phyloP scores from a whole-genome alignment of 1,140 invertebrate genomes.

The Anoplophora glabripennis region DNA sequence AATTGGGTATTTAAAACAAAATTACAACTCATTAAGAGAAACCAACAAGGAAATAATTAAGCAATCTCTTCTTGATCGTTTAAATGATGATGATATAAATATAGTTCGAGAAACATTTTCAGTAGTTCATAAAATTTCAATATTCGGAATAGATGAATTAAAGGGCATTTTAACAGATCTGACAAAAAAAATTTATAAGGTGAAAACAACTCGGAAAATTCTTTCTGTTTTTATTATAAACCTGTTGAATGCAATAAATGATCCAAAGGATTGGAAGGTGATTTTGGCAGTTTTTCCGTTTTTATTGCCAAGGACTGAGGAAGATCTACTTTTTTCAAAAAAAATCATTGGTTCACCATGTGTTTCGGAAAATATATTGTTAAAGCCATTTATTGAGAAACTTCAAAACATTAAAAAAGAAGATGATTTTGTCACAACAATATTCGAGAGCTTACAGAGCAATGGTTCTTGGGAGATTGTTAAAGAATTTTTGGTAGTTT shows the following conservation, averaged over 20 bases:
- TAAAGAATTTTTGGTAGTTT: conserved; percentile 3
- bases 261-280: conserved; percentile 30
- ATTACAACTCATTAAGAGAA: conserved; percentile 52
- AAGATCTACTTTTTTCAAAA: conserved; percentile 51
- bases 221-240: conserved; percentile 4
- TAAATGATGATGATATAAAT: conserved; percentile 57
- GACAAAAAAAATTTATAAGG: conserved; percentile 23
- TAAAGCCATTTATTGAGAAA: not conserved
- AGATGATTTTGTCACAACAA: not conserved
- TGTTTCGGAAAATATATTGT: conserved; percentile 9
- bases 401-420: not conserved
- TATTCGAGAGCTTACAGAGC: not conserved
- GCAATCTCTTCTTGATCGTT: conserved; percentile 56
- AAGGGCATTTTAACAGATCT: conserved; percentile 25
- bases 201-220: conserved; percentile 18
- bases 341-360: conserved; percentile 46
- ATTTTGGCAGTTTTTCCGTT: conserved; percentile 57
- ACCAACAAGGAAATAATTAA: conserved; percentile 55
- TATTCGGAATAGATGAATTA: conserved; percentile 14
- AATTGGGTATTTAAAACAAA: conserved; percentile 56
- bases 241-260: conserved; percentile 3
- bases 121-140: conserved; percentile 19
- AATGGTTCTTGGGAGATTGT: conserved; percentile 1
- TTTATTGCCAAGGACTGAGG: conserved; percentile 56
- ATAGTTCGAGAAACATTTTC: conserved; percentile 55